These are phyloP conservation scores for Eugnorisma glareosa DNA, from an alignment of 2,888 invertebrate species.

Conservation along the genomic window DNA sequence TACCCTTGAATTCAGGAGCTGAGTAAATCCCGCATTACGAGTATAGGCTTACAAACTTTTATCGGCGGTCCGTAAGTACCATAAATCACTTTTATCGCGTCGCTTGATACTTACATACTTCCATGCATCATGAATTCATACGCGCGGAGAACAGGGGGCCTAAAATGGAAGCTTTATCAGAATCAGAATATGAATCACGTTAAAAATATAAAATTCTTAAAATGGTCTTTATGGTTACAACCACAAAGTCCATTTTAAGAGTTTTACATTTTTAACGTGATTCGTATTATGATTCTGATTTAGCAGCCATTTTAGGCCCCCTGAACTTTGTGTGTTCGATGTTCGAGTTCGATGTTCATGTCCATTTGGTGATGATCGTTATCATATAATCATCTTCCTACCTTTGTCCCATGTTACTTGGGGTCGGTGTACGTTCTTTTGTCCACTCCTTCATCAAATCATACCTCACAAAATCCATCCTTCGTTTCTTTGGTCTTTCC, in stretches of 20 bases:
- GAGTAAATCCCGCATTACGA: slow-evolving; percentile 53
- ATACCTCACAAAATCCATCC: background rate
- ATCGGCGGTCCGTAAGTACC: slow-evolving; percentile 58
- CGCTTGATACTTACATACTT: slow-evolving; percentile 59
- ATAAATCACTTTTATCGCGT: slow-evolving; percentile 76
- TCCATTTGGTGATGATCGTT: slow-evolving; percentile 24
- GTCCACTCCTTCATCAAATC: background rate
- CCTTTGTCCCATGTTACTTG: background rate
- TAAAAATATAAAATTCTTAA: no score
- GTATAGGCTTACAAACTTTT: slow-evolving; percentile 63
- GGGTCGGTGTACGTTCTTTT: background rate
- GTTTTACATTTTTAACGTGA: no score
- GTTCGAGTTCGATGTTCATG: slow-evolving; percentile 50
- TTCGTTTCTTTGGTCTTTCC: background rate
- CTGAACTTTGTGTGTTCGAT: slow-evolving; percentile 54
- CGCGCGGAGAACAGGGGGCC: slow-evolving; percentile 30
- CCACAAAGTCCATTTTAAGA: no score
- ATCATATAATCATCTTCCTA: background rate
- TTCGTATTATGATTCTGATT: no score
- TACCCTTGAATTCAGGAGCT: slow-evolving; percentile 69
- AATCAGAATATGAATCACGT: no score
- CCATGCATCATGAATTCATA: slow-evolving; percentile 56
- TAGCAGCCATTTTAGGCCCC: no score
- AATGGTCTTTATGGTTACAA: no score
- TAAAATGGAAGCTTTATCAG: no score